Conservation (phyloP, 64 coral and sea anemone species). For the Montipora efflorescens region DNA sequence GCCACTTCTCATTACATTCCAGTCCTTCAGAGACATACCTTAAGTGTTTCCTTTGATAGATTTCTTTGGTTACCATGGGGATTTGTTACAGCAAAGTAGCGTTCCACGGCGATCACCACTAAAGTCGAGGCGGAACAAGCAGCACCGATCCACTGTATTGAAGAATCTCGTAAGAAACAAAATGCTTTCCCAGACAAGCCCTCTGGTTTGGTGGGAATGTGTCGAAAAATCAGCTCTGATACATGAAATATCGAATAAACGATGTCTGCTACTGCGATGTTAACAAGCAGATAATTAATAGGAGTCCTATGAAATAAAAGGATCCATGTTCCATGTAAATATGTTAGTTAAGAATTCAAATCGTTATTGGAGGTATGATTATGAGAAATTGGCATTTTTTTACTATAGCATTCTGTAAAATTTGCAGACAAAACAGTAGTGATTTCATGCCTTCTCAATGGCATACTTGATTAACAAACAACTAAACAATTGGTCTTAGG, state of each 20-base stretch:
- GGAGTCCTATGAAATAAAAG: background rate
- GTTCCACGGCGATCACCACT: background rate
- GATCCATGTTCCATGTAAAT: background rate
- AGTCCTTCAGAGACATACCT: background rate
- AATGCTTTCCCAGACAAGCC: background rate
- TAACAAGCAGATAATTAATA: constrained; percentile 16
- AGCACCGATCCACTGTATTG: background rate
- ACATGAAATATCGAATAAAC: background rate
- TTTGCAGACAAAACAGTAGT: no score
- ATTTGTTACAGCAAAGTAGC: background rate
- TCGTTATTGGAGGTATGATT: no score
- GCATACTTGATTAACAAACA: no score
- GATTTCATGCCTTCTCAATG: no score
- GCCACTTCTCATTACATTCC: background rate
- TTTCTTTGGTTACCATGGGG: background rate
- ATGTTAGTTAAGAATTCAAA: no score
- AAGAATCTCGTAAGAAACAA: background rate
- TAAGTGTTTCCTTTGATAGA: background rate
- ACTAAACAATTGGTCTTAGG: no score
- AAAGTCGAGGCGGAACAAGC: background rate
- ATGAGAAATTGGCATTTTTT: no score
- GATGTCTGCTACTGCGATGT: constrained; percentile 9
- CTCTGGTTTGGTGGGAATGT: background rate
- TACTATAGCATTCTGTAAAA: no score
- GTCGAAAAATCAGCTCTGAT: background rate